These are phyloP conservation scores for Emesis russula DNA, from an alignment of 2,888 invertebrate species.

Conservation along the genomic window DNA sequence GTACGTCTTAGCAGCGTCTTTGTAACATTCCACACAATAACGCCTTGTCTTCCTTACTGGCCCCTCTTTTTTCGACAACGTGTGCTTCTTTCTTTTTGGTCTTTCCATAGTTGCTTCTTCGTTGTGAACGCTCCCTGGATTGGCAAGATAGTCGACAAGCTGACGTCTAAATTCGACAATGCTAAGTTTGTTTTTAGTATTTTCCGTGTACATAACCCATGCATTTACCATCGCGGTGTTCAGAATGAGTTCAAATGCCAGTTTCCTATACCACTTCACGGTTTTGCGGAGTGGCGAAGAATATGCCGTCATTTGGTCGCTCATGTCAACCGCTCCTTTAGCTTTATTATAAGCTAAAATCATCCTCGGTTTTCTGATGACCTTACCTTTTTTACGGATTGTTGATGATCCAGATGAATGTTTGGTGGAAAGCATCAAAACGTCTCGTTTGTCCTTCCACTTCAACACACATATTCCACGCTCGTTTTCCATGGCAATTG, in stretches of 20 bases:
- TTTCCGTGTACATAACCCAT: background rate
- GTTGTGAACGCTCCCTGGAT: no score
- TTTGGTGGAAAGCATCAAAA: slow-evolving; percentile 17
- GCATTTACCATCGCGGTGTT: background rate
- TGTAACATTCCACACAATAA: slow-evolving; percentile 3
- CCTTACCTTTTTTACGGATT: no score
- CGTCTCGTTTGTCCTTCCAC: slow-evolving; percentile 10
- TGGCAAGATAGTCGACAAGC: no score
- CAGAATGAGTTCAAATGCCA: background rate
- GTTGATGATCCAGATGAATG: slow-evolving; percentile 21
- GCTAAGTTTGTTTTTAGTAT: background rate
- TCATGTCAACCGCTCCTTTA: no score
- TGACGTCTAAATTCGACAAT: background rate
- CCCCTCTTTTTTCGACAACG: background rate
- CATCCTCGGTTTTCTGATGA: no score
- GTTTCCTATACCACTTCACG: slow-evolving; percentile 3
- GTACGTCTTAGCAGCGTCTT: background rate
- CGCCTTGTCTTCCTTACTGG: background rate
- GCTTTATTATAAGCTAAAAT: no score
- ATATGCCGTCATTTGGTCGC: background rate
- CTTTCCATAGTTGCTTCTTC: background rate
- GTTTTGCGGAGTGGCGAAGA: background rate
- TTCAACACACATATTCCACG: slow-evolving; percentile 1
- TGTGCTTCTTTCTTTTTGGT: slow-evolving; percentile 1
- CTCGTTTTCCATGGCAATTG: slow-evolving; percentile 12